Evolutionary conservation across 2,113 vertebrate species (phyloP), one percentile per base, ranked within the genome.

Genomic region (Platysternon megacephalum): DNA sequence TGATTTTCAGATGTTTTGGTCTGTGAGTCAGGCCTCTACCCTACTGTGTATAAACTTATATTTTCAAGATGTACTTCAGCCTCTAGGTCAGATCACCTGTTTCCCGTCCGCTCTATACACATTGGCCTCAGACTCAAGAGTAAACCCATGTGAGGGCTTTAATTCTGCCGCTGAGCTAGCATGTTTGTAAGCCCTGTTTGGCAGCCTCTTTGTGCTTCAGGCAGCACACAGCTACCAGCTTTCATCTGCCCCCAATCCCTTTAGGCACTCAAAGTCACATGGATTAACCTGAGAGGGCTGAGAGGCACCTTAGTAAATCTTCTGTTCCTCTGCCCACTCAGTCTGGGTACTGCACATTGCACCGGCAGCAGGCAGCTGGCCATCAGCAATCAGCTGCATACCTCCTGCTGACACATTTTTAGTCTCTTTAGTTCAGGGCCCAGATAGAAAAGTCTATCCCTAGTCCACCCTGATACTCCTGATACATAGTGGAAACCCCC

Each of bases 191-290:
- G 95, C 97, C 95, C 87, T 85, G 95, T 78, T 96, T 95, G 97
- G 96, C 96, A 97, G 97, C 84, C 86, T 72, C 3, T 7, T 35
- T 90, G 83, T 0, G 93, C 97, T 95, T 2, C 42, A 26, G 97
- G 97, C 97, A 26, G 96, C 79, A 46, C 96, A 81, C 96, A 97
- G 97, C 96, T 97, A 96, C 96, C 96, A 96, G 96, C 97, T 97
- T 97, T 97, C 97, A 96, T 97, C 97, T 97, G 96, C 97, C 97
- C 97, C 96, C 94, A 22, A 93, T 80, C 91, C 82, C 97, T 93
- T 44, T 68, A 26, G 96, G 96, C 90, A 32, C 86, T 89, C 26
- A 26, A 21, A 86, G 81, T 93, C 96, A 97, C 96, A 90, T 91
- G 94, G 42, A 29, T 19, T 5, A 21, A 93, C 94, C 95, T 21